A percentile compares a stretch with the other conserved stretches of the same genome.
Evolutionary conservation across 2,797 vertebrate species (phyloP).

Genomic region (Rhabdophis nuchalis): DNA sequence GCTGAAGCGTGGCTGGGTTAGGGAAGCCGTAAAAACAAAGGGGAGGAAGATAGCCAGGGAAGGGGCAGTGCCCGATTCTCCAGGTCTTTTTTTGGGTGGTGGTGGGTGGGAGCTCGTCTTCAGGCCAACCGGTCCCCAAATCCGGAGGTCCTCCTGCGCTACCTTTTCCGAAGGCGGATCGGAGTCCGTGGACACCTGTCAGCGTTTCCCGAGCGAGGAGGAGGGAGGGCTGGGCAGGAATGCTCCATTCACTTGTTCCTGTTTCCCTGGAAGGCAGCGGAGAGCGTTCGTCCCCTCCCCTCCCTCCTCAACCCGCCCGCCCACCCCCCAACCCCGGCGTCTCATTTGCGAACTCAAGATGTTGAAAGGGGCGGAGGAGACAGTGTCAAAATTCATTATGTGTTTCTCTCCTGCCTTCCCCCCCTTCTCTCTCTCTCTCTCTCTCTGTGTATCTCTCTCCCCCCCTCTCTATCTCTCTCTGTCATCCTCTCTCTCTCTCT

Average conservation of each 20-base stretch:
- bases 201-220: not conserved
- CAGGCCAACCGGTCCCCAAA: not conserved
- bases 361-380: conserved; percentile 33
- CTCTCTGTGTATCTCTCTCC: too few relatives aligned
- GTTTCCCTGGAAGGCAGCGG: not conserved
- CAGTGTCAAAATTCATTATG: conserved; percentile 25
- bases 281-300: not conserved
- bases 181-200: not conserved
- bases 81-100: conserved; percentile 58
- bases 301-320: not conserved
- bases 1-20: not conserved
- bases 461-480: too few relatives aligned
- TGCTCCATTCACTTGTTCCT: not conserved
- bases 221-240: not conserved
- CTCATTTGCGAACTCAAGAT: conserved; percentile 17
- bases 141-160: not conserved
- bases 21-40: conserved; percentile 21
- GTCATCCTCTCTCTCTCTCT: too few relatives aligned
- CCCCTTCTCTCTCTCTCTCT: too few relatives aligned
- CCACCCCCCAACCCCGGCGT: not conserved
- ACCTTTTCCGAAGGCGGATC: not conserved
- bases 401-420: not conserved
- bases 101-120: conserved; percentile 10
- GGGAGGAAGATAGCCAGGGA: conserved; percentile 67
- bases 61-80: conserved; percentile 48